Evolutionary conservation across 2,113 vertebrate genomes (phyloP), one percentile per base, ranked within the genome.

Genomic region (Orientallactaga bullata): DNA sequence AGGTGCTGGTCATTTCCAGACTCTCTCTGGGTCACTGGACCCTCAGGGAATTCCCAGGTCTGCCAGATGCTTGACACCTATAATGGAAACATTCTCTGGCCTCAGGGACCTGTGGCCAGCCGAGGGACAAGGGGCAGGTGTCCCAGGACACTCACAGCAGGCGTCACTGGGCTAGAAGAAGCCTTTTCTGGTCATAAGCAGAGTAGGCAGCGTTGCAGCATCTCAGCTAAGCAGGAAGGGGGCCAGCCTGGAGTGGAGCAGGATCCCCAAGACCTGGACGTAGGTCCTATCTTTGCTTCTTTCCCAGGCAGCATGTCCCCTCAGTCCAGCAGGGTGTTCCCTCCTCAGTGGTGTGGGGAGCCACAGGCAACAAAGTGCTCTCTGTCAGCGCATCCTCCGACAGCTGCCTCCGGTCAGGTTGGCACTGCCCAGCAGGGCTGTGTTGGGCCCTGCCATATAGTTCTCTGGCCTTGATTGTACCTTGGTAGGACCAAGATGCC

Each of bases 401-500:
- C 2, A 16, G 23, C 15, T 15, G 66, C 9, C 39, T 7, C 20
- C 12, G 74, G 85, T 20, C 30, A 1, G 0, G 0, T 15, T 0
- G 39, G 51, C 7, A 20, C 15, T 20, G 73, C 63, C 51, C 7
- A 1, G 60, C 9, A 0, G 23, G 30, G 18, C 7, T 7, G 1
- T 39, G 26, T 16, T 0, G 2, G 1, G 6, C 0, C 32, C 18
- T 1, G 60, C 32, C 10, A 10, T 37, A 0, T 37, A 0, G 23
- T 51, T 66, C 37, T 47, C 15, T 0, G 4, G 4, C 42, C 80
- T 39, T 60, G 7, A 51, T 83, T 37, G 24, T 74, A 55, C 24
- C 83, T 28, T 0, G 55, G 5, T 37, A 99, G 99, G 98, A 98
- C 42, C 97, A 95, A 73, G 99, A 99, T 26, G 97, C 96, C 51